Conservation (phyloP, 2,888 invertebrate species). For the Synanthedon tipuliformis region DNA sequence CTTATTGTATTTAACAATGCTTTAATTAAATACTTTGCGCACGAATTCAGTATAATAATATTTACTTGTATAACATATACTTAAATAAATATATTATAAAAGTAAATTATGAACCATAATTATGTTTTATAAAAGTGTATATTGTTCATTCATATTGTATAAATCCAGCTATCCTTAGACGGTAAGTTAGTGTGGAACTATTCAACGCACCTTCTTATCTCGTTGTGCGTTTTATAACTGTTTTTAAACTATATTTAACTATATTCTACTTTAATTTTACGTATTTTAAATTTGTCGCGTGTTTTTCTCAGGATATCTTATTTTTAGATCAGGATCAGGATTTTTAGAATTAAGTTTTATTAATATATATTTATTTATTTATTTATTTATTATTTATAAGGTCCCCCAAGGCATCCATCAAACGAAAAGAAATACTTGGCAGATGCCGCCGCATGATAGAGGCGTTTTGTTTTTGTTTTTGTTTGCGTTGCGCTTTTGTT, state of each 20-base stretch:
- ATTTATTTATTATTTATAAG: too few species aligned
- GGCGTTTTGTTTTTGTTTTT: too few species aligned
- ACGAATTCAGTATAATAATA: background rate
- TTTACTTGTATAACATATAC: background rate
- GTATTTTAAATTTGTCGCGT: background rate
- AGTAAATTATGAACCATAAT: slow-evolving; percentile 3
- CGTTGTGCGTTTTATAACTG: background rate
- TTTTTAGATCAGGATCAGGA: too few species aligned
- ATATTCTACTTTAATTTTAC: background rate
- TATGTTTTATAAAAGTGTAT: background rate
- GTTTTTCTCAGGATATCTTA: too few species aligned
- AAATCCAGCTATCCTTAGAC: slow-evolving; percentile 16
- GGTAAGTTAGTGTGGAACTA: slow-evolving; percentile 49
- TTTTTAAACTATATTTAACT: background rate
- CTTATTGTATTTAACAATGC: background rate
- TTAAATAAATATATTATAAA: too few species aligned
- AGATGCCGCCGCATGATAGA: too few species aligned
- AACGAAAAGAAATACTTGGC: too few species aligned
- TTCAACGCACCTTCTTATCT: slow-evolving; percentile 8
- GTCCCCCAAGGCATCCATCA: too few species aligned
- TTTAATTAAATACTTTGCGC: background rate
- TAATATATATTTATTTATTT: too few species aligned
- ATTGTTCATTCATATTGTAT: slow-evolving; percentile 13
- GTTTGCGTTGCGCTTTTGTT: too few species aligned
- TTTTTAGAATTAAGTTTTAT: too few species aligned